A percentile compares a stretch with the other conserved stretches of the same genome.
These are phyloP conservation scores for Spatulosminthurus flaviceps DNA, from an alignment of 2,888 invertebrate species.

Conservation along the genomic window DNA sequence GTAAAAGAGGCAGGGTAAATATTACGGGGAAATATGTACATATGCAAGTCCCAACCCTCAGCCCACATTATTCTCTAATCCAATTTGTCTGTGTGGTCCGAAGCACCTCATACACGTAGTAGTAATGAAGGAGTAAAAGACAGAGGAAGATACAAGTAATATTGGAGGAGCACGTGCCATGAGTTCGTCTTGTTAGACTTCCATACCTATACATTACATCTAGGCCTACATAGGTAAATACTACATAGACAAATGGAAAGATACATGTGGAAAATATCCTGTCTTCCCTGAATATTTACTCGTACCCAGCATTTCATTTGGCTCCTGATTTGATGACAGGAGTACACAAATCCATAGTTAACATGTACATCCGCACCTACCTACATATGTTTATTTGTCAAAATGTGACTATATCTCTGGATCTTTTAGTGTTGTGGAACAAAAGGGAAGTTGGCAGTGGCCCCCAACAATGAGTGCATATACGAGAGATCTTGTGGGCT, in stretches of 20 bases:
- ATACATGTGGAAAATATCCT: too few relatives aligned
- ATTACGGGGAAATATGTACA: slow-evolving; percentile 7
- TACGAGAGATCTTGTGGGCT: not conserved
- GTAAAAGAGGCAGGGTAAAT: too few relatives aligned
- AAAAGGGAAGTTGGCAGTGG: slow-evolving; percentile 7
- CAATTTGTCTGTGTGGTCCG: slow-evolving; percentile 48
- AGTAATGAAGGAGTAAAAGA: not conserved
- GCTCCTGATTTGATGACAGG: slow-evolving; percentile 2
- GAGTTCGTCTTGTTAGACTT: not conserved
- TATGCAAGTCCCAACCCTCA: slow-evolving; percentile 22
- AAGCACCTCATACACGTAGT: slow-evolving; percentile 40
- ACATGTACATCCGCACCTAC: not conserved
- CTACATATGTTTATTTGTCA: not conserved
- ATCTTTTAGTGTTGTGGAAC: not conserved
- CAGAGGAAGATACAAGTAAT: not conserved
- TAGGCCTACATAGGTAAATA: not conserved
- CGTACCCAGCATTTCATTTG: slow-evolving; percentile 4
- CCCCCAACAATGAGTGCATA: not conserved
- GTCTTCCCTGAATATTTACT: not conserved
- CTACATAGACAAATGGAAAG: too few relatives aligned
- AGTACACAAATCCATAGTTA: not conserved
- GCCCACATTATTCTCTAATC: slow-evolving; percentile 43
- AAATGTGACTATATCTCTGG: not conserved
- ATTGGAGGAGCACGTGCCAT: not conserved
- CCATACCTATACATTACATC: too few relatives aligned